phyloP scores from a whole-genome alignment of 1,140 invertebrate species.

The Lanistes nyassanus region DNA sequence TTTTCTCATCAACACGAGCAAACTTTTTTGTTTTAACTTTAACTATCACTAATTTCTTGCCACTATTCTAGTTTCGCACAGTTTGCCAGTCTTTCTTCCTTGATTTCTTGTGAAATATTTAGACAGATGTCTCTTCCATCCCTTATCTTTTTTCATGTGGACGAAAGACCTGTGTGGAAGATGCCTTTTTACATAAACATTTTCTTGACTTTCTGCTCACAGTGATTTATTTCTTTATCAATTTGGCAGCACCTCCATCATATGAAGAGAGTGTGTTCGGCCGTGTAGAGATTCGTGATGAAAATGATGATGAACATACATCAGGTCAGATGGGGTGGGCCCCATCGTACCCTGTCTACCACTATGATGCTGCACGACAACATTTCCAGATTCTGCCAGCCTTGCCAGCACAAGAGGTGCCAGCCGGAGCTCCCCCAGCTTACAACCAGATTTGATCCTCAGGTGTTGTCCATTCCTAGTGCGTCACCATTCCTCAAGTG shows the following conservation, averaged over 20 bases:
- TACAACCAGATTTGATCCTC: constrained; percentile 31
- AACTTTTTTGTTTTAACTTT: no score
- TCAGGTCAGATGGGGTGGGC: constrained; percentile 42
- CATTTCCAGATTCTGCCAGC: constrained; percentile 30
- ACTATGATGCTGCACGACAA: constrained; percentile 39
- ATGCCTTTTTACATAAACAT: neutral
- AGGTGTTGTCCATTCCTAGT: no score
- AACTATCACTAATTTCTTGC: no score
- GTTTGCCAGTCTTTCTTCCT: no score
- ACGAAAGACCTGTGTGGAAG: neutral
- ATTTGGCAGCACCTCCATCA: constrained; percentile 60
- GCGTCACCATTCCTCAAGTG: no score
- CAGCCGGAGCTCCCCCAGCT: constrained; percentile 25
- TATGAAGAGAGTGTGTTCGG: constrained; percentile 67
- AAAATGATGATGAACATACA: constrained; percentile 58
- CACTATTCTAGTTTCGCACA: no score
- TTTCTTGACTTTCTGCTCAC: neutral
- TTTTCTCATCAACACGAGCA: no score
- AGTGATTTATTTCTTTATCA: neutral
- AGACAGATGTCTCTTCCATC: neutral
- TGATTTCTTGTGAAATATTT: no score
- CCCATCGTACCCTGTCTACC: constrained; percentile 52
- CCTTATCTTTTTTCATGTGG: constrained; percentile 1
- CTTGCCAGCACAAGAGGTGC: constrained; percentile 10
- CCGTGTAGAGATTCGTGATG: constrained; percentile 63